phyloP scores from a whole-genome alignment of 2,797 vertebrate species.

The Monodelphis domestica region DNA sequence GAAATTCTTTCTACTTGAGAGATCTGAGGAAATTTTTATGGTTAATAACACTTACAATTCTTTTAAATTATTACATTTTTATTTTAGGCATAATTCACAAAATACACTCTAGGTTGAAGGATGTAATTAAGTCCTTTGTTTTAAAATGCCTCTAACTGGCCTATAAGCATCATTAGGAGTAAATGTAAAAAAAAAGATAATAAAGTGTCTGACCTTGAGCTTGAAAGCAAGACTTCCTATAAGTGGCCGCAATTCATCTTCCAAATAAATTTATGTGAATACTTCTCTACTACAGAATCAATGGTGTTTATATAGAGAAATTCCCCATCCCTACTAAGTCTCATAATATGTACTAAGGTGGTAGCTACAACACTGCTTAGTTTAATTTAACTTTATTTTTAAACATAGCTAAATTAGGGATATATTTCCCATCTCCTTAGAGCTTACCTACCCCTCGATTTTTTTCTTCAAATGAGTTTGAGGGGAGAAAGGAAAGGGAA shows the following conservation, averaged over 20 bases:
- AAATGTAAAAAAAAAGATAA: not conserved
- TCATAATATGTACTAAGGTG: not conserved
- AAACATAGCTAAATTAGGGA: not conserved
- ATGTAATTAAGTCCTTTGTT: not conserved
- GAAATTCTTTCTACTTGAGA: constrained; percentile 39
- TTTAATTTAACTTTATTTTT: not conserved
- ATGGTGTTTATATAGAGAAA: not conserved
- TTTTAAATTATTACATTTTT: constrained; percentile 31
- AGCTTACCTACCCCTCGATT: not conserved
- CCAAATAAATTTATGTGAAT: not conserved
- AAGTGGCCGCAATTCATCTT: not conserved
- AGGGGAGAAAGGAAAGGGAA: not conserved
- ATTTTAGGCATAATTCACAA: not conserved
- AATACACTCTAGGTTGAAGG: not conserved
- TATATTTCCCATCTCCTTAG: not conserved
- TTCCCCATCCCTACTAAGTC: not conserved
- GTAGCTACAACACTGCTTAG: not conserved
- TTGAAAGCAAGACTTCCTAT: not conserved
- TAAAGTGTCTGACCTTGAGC: not conserved
- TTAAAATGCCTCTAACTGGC: not conserved
- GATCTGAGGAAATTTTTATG: constrained; percentile 12
- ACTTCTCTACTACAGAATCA: not conserved
- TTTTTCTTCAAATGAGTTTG: not conserved
- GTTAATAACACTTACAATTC: not conserved
- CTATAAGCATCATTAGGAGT: not conserved